Evolutionary conservation across 1,140 invertebrate genomes (phyloP).

Genomic region (Brachionus koreanus): DNA sequence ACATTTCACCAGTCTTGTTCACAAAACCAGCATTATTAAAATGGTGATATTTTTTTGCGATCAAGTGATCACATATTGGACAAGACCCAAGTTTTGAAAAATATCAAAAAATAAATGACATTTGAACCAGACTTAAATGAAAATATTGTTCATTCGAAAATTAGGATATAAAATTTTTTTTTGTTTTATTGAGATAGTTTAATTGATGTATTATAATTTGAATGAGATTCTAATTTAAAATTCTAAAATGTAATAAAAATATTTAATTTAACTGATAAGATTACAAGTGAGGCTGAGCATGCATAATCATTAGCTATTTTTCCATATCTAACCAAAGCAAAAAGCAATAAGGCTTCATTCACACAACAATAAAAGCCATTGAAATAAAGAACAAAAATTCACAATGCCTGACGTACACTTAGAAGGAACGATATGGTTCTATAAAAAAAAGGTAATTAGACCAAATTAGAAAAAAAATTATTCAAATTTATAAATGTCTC

Average conservation of each 20-base stretch:
- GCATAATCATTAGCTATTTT: not conserved
- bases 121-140: not conserved
- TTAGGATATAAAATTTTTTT: not conserved
- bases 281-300: not conserved
- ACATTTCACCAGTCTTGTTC: too few species aligned
- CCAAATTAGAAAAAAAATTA: not conserved
- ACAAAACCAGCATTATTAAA: too few species aligned
- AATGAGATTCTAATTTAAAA: not conserved
- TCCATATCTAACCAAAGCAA: not conserved
- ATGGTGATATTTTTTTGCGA: too few species aligned
- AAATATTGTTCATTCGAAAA: not conserved
- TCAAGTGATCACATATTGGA: too few species aligned
- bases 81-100: too few species aligned
- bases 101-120: not conserved
- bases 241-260: not conserved
- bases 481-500: not conserved
- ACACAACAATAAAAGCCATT: not conserved
- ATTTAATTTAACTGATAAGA: constrained; percentile 4
- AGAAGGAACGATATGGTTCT: not conserved
- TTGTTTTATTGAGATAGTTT: not conserved
- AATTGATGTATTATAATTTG: not conserved
- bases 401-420: not conserved
- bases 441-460: not conserved
- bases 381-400: not conserved
- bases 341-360: not conserved